Percentiles rank a stretch among this genome's conserved stretches.
phyloP scores from a whole-genome alignment of 1,140 invertebrate genomes.

The Drosophila prosaltans region DNA sequence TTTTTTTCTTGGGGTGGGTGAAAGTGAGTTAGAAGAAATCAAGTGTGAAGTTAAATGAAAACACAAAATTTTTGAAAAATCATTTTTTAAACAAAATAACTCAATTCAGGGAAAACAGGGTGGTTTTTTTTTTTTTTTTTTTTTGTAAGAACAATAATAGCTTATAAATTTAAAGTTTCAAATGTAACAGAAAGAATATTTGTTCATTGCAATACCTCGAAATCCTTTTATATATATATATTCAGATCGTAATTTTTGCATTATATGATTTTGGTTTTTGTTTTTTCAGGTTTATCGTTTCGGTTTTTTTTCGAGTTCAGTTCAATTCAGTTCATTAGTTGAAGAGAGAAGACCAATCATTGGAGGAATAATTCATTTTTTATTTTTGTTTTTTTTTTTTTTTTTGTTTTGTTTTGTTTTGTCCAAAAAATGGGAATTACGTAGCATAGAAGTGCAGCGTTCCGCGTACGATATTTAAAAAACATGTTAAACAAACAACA shows the following conservation, averaged over 20 bases:
- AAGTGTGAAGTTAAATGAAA: slow-evolving; percentile 57
- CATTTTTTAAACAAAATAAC: not conserved
- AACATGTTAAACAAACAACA: slow-evolving; percentile 82
- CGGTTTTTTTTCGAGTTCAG: slow-evolving; percentile 13
- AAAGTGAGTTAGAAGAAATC: slow-evolving; percentile 55
- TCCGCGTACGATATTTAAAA: slow-evolving; percentile 84
- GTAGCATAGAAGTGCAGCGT: slow-evolving; percentile 83
- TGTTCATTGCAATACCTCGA: slow-evolving; percentile 83
- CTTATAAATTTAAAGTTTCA: slow-evolving; percentile 80
- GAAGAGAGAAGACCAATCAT: slow-evolving; percentile 31
- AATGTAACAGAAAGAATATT: slow-evolving; percentile 81
- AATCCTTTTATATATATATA: slow-evolving; percentile 78
- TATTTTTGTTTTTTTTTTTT: slow-evolving; percentile 28
- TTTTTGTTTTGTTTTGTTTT: slow-evolving; percentile 46
- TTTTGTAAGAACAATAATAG: slow-evolving; percentile 72
- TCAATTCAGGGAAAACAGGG: slow-evolving; percentile 51
- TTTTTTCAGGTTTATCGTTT: slow-evolving; percentile 29
- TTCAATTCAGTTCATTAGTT: slow-evolving; percentile 33
- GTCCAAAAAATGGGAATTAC: slow-evolving; percentile 70
- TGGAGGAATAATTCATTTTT: slow-evolving; percentile 31
- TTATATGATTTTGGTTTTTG: slow-evolving; percentile 29
- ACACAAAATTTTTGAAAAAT: slow-evolving; percentile 26
- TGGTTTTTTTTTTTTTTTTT: slow-evolving; percentile 31
- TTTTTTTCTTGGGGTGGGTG: slow-evolving; percentile 38
- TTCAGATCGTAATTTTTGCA: slow-evolving; percentile 50